phyloP scores from a whole-genome alignment of 2,797 vertebrate genomes.

The Phrynocephalus vlangalii region DNA sequence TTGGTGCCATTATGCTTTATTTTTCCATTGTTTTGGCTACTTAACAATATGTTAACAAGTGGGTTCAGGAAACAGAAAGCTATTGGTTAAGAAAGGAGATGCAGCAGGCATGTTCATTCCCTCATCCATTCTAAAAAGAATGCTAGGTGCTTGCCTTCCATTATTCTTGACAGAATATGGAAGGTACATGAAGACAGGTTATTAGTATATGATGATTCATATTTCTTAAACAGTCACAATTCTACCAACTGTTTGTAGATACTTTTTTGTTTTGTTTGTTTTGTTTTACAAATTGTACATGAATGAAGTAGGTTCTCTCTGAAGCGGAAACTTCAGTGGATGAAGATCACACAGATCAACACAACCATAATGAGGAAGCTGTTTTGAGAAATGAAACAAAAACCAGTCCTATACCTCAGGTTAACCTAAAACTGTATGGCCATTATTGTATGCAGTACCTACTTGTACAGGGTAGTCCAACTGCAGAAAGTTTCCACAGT shows the following conservation, averaged over 20 bases:
- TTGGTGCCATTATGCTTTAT: too few species aligned
- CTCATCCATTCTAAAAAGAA: too few species aligned
- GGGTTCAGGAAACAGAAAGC: too few species aligned
- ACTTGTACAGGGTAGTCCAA: too few species aligned
- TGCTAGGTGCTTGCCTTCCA: too few species aligned
- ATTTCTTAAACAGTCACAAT: conserved; percentile 4
- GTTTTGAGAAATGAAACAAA: neutral
- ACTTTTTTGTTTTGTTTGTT: neutral
- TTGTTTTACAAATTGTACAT: neutral
- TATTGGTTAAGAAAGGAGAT: too few species aligned
- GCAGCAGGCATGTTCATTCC: too few species aligned
- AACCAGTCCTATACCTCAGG: neutral
- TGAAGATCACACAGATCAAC: neutral
- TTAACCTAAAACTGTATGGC: neutral
- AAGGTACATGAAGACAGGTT: neutral
- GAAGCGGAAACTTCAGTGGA: neutral
- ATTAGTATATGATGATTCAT: conserved; percentile 2
- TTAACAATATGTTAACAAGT: neutral
- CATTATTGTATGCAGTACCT: too few species aligned
- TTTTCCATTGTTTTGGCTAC: neutral
- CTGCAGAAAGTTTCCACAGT: too few species aligned
- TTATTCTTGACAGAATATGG: neutral
- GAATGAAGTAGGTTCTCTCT: neutral
- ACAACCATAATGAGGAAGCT: neutral
- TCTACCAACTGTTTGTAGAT: conserved; percentile 11